A percentile compares a stretch with the other conserved stretches of the same genome.
These are phyloP conservation scores for Micrastur ruficollis DNA, from an alignment of 2,797 vertebrate species.

Conservation along the genomic window DNA sequence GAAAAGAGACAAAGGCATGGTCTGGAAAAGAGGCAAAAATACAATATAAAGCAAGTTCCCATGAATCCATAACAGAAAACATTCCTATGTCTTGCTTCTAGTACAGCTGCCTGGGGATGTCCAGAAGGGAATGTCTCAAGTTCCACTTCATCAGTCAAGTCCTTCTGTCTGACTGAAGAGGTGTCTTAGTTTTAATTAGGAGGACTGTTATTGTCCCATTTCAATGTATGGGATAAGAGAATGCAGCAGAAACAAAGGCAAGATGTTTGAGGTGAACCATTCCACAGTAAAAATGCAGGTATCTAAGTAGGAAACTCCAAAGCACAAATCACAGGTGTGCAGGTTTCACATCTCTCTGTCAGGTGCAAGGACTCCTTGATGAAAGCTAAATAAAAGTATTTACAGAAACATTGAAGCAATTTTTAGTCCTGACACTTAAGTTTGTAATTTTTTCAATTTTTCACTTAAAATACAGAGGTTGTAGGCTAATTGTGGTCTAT, in stretches of 20 bases:
- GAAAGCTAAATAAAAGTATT: neutral
- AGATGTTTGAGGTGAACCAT: neutral
- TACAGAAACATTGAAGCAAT: neutral
- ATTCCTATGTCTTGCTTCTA: neutral
- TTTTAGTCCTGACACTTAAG: neutral
- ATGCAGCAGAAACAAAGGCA: neutral
- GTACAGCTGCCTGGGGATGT: fast-evolving
- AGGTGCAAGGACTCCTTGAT: neutral
- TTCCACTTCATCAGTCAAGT: neutral
- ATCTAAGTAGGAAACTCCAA: neutral
- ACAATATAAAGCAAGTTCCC: neutral
- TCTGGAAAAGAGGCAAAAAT: neutral
- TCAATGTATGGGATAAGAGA: neutral
- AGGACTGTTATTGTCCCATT: neutral
- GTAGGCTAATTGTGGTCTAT: neutral
- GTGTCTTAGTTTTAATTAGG: neutral
- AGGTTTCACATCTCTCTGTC: neutral
- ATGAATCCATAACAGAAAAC: neutral
- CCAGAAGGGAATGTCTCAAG: neutral
- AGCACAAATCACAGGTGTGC: neutral
- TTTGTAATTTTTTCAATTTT: neutral
- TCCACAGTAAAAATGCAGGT: neutral
- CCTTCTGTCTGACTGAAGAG: neutral
- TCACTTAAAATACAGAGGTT: neutral
- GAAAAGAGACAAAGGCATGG: neutral